Evolutionary conservation across 2,797 vertebrate genomes (phyloP), one percentile per base, ranked within the genome.

Genomic region (Sciurus carolinensis): DNA sequence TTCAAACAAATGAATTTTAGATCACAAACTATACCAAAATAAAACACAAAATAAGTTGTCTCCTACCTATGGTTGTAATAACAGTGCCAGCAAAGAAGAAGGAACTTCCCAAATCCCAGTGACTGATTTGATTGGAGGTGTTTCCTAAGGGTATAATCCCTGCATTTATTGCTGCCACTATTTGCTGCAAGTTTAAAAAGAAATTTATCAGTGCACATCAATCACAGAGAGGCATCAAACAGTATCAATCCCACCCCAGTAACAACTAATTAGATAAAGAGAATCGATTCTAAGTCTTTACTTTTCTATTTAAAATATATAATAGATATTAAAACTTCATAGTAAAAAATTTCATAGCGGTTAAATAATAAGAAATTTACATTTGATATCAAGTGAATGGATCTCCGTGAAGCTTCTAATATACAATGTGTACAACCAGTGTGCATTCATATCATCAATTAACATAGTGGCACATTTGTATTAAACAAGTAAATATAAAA

Each of bases 21-120:
- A 85, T 97, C 87, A 97, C 95, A 97, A 85, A 97, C 90, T 95
- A 59, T 88, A 94, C 12, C 90, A 93, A 92, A 96, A 96, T 92
- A 97, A 98, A 98, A 98, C 90, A 97, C 86, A 97, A 97, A 95
- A 96, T 97, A 98, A 98, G 97, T 93, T 93, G 96, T 98, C 97
- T 98, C 99, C 98, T 99, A 99, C 99, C 99, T 98, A 99, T 99
- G 90, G 99, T 99, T 96, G 99, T 99, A 98, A 99, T 99, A 98
- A 99, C 99, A 95, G 99, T 99, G 96, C 99, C 99, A 95, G 99
- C 99, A 96, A 99, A 99, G 99, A 99, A 99, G 98, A 99, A 99
- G 73, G 99, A 99, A 98, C 99, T 99, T 98, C 99, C 99, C 98
- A 99, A 99, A 98, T 99, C 99, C 99, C 99, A 99, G 97, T 99